Conservation (phyloP, 2,113 vertebrate species). For the Phoxinus phoxinus region DNA sequence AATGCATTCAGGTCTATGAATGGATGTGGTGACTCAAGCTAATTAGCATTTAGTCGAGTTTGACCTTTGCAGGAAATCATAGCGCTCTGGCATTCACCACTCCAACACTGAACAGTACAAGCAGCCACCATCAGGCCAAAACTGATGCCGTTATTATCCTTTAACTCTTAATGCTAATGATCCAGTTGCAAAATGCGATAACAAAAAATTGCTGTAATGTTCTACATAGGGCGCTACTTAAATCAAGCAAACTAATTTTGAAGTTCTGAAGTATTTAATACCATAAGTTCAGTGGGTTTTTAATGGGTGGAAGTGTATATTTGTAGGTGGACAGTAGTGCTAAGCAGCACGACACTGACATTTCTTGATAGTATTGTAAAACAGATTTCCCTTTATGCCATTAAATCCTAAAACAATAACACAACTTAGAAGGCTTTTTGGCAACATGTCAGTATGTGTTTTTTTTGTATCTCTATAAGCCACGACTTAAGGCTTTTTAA, state of each 20-base stretch:
- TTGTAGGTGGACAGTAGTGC: background rate
- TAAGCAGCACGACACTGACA: background rate
- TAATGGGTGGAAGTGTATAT: constrained; percentile 13
- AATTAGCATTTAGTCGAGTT: constrained; percentile 2
- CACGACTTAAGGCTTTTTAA: background rate
- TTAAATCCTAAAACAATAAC: constrained; percentile 15
- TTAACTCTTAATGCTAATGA: background rate
- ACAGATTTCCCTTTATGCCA: background rate
- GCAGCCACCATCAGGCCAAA: background rate
- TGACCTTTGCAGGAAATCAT: constrained; percentile 17
- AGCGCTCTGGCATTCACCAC: background rate
- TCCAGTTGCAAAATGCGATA: background rate
- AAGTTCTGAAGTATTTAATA: constrained; percentile 8
- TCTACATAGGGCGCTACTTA: background rate
- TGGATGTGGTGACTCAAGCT: constrained; percentile 26
- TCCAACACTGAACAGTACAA: background rate
- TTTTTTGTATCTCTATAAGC: background rate
- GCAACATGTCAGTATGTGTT: background rate
- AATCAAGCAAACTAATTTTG: background rate
- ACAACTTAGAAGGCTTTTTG: constrained; percentile 8
- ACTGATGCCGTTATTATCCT: background rate
- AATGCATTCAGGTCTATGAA: constrained; percentile 19
- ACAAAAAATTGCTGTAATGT: background rate
- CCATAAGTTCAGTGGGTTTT: background rate
- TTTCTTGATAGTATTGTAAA: constrained; percentile 13